Percentiles rank a stretch among this genome's conserved stretches.
These are phyloP conservation scores for Phorcus lineatus DNA, from an alignment of 2,888 invertebrate species.

Conservation along the genomic window DNA sequence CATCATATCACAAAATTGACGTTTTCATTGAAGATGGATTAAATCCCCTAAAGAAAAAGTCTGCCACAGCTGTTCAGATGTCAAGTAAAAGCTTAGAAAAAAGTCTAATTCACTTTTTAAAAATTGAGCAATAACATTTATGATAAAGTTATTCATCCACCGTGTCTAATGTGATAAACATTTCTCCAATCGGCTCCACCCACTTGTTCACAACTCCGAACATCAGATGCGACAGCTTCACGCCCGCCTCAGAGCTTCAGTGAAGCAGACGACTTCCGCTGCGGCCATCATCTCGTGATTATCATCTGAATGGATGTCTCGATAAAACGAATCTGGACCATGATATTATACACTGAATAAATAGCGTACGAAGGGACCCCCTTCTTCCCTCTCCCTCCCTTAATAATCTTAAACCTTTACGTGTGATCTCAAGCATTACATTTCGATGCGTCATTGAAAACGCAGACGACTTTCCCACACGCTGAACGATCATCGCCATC, in stretches of 20 bases:
- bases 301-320: slow-evolving; percentile 9
- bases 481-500: not conserved
- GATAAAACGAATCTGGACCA: not conserved
- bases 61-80: too few relatives aligned
- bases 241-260: not conserved
- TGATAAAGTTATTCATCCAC: not conserved
- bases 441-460: not conserved
- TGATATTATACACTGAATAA: not conserved
- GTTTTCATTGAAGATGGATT: too few relatives aligned
- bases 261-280: slow-evolving; percentile 18
- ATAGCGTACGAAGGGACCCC: not conserved
- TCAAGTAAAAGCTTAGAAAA: too few relatives aligned
- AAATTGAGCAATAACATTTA: too few relatives aligned
- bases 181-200: not conserved
- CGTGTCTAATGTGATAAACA: not conserved
- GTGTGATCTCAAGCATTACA: not conserved
- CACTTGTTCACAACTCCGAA: not conserved
- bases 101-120: too few relatives aligned
- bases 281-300: not conserved
- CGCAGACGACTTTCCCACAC: not conserved
- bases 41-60: too few relatives aligned
- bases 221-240: not conserved
- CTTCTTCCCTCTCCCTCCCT: not conserved
- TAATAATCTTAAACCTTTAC: not conserved
- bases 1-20: too few relatives aligned